A percentile compares a stretch with the other conserved stretches of the same genome.
Evolutionary conservation across 1,140 invertebrate genomes (phyloP).

Genomic region (Panagrolaimus sp.): DNA sequence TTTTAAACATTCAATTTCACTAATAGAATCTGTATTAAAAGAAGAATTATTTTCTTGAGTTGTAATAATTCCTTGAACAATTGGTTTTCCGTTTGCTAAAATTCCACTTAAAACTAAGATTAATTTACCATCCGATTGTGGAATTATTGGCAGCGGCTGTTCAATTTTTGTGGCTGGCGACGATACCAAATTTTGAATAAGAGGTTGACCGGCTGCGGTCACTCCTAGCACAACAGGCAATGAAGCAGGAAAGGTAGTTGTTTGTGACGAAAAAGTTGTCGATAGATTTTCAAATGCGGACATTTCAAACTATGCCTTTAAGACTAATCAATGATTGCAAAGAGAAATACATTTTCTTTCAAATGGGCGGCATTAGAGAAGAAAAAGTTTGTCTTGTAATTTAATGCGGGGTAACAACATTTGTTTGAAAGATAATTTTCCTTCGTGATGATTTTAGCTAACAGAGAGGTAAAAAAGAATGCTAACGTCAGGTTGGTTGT

Average conservation of each 20-base stretch:
- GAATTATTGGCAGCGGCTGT: not conserved
- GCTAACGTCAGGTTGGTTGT: too few relatives aligned
- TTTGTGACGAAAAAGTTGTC: not conserved
- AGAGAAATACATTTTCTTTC: too few relatives aligned
- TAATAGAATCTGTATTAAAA: too few relatives aligned
- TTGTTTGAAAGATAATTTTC: too few relatives aligned
- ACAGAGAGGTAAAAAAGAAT: too few relatives aligned
- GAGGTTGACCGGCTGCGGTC: slow-evolving; percentile 6
- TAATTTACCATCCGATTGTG: not conserved
- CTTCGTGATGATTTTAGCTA: too few relatives aligned
- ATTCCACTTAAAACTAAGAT: slow-evolving; percentile 1
- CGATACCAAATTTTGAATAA: not conserved
- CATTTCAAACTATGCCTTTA: too few relatives aligned
- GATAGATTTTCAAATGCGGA: not conserved
- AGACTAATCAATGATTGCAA: too few relatives aligned
- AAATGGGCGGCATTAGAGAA: too few relatives aligned
- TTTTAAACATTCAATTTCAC: not conserved
- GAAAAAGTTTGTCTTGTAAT: too few relatives aligned
- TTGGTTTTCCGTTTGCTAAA: not conserved
- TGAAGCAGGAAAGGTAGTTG: not conserved
- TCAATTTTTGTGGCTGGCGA: not conserved
- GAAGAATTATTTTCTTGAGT: too few relatives aligned
- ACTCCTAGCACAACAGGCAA: not conserved
- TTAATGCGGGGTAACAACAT: too few relatives aligned
- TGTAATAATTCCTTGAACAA: not conserved